Evolutionary conservation across 2,888 invertebrate species (phyloP).

Genomic region (Tanypteryx hageni): DNA sequence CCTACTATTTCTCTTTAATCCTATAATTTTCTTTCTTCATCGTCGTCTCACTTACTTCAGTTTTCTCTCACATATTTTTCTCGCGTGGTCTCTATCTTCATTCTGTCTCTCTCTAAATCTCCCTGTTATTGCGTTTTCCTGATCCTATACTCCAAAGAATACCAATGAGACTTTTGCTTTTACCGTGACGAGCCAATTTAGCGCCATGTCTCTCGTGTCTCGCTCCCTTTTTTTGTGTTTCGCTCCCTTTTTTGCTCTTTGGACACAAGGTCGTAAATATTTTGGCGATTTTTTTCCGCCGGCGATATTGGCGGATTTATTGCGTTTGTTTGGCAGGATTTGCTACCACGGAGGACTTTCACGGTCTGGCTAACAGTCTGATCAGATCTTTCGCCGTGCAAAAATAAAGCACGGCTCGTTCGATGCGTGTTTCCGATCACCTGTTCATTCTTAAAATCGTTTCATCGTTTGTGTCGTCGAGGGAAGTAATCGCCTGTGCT

Average conservation of each 20-base stretch:
- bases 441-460: background rate
- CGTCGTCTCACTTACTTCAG: too few relatives aligned
- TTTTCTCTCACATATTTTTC: too few relatives aligned
- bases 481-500: background rate
- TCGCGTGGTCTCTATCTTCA: too few relatives aligned
- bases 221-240: background rate
- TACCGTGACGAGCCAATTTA: background rate
- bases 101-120: too few relatives aligned
- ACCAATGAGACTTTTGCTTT: background rate
- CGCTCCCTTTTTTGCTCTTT: background rate
- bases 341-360: background rate
- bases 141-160: too few relatives aligned
- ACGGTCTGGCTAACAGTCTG: background rate
- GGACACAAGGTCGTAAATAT: background rate
- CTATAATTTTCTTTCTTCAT: too few relatives aligned
- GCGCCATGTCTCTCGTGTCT: background rate
- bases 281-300: background rate
- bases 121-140: too few relatives aligned
- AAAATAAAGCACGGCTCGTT: background rate
- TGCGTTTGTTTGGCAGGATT: background rate
- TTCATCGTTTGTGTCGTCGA: background rate
- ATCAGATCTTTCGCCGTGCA: background rate
- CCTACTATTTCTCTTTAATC: too few relatives aligned
- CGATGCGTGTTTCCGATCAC: background rate
- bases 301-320: background rate